Evolutionary conservation across 1,140 invertebrate genomes (phyloP).

Genomic region (Camponotus pennsylvanicus): DNA sequence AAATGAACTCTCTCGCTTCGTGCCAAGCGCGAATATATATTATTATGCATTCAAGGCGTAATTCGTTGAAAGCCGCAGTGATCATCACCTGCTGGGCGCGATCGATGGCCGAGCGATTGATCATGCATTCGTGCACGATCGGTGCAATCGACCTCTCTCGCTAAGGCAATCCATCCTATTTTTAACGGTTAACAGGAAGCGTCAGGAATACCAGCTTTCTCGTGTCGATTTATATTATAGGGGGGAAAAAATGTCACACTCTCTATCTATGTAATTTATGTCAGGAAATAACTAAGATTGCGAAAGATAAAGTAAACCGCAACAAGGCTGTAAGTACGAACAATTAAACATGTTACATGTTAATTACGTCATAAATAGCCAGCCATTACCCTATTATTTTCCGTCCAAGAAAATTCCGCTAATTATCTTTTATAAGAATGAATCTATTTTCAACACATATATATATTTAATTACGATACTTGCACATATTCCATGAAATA

Average conservation of each 20-base stretch:
- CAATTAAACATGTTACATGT: slow-evolving; percentile 13
- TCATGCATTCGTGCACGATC: slow-evolving; percentile 78
- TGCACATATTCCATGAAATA: slow-evolving; percentile 27
- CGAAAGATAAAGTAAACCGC: slow-evolving; percentile 29
- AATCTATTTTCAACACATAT: slow-evolving; percentile 23
- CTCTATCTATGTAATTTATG: neutral
- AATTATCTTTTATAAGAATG: slow-evolving; percentile 14
- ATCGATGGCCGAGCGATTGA: slow-evolving; percentile 80
- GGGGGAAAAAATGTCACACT: neutral
- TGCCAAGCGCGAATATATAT: slow-evolving; percentile 66
- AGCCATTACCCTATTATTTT: slow-evolving; percentile 49
- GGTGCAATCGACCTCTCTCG: slow-evolving; percentile 59
- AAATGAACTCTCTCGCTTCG: slow-evolving; percentile 75
- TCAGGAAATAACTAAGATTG: slow-evolving; percentile 19
- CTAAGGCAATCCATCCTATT: slow-evolving; percentile 61
- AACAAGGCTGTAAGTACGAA: slow-evolving; percentile 23
- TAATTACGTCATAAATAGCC: slow-evolving; percentile 27
- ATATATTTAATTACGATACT: slow-evolving; percentile 47
- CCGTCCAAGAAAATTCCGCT: slow-evolving; percentile 14
- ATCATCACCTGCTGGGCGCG: slow-evolving; percentile 75
- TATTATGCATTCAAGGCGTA: slow-evolving; percentile 81
- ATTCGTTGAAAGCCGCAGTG: slow-evolving; percentile 73
- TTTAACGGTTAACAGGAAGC: slow-evolving; percentile 62
- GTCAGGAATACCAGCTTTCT: neutral
- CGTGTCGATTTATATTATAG: neutral